Conservation (phyloP, 2,113 vertebrate species). For the Natator depressus region DNA sequence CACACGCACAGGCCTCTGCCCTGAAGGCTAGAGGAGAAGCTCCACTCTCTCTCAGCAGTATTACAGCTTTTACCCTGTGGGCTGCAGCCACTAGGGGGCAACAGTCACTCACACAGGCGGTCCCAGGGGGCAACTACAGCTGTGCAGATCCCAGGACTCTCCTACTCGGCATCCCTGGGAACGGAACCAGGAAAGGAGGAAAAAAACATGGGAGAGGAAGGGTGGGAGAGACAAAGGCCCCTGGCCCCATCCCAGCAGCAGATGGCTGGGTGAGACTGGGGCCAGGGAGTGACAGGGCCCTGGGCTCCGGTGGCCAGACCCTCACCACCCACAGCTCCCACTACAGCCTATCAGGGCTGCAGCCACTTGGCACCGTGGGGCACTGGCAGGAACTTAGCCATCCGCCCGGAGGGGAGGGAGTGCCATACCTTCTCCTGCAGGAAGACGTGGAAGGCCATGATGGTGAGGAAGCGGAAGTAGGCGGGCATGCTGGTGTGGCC, state of each 20-base stretch:
- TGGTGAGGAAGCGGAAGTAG: constrained; percentile 97
- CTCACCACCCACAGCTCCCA: background rate
- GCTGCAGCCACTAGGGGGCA: background rate
- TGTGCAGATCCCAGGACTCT: background rate
- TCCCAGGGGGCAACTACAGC: background rate
- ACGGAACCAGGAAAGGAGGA: background rate
- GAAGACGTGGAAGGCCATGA: constrained; percentile 95
- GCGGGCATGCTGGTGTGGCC: constrained; percentile 83
- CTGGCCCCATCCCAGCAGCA: background rate
- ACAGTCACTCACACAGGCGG: background rate
- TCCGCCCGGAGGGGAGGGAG: background rate
- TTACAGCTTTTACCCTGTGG: background rate
- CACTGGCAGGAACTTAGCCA: no score
- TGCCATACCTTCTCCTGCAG: constrained; percentile 91
- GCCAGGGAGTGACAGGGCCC: background rate
- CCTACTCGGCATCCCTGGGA: background rate
- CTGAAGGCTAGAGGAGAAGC: background rate
- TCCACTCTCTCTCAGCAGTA: background rate
- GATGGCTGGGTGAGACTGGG: background rate
- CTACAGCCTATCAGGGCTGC: background rate
- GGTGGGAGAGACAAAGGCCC: background rate
- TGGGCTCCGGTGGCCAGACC: background rate
- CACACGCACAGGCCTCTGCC: background rate
- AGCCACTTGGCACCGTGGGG: no score
- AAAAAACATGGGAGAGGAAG: background rate